phyloP scores from a whole-genome alignment of 2,888 invertebrate genomes.

The Andrena dorsata region DNA sequence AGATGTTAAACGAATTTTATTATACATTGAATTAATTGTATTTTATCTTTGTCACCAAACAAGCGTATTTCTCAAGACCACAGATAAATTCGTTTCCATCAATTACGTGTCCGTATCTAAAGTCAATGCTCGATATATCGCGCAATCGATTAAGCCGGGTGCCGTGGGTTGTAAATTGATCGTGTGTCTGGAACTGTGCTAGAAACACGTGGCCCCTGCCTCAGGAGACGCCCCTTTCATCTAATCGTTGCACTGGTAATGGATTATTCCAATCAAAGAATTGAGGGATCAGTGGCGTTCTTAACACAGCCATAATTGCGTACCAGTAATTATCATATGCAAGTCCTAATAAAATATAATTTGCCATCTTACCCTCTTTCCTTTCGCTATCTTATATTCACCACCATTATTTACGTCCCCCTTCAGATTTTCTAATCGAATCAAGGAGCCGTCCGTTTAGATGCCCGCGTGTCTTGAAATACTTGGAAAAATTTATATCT shows the following conservation, averaged over 20 bases:
- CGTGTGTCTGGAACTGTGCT: constrained; percentile 75
- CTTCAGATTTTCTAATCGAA: background rate
- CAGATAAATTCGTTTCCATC: constrained; percentile 8
- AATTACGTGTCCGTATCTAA: constrained; percentile 45
- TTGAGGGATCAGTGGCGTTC: constrained; percentile 23
- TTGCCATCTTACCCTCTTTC: background rate
- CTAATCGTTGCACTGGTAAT: constrained; percentile 72
- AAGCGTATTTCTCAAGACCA: background rate
- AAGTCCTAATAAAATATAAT: background rate
- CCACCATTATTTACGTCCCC: background rate
- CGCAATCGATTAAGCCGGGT: constrained; percentile 72
- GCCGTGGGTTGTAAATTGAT: constrained; percentile 78
- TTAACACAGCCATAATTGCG: constrained; percentile 19
- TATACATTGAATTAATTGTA: too few relatives aligned
- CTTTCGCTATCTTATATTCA: background rate
- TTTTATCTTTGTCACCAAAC: background rate
- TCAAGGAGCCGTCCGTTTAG: background rate
- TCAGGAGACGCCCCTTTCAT: constrained; percentile 82
- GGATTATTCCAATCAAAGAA: constrained; percentile 65
- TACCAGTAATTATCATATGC: background rate
- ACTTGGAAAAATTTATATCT: background rate
- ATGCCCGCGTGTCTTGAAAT: background rate
- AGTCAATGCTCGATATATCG: constrained; percentile 50
- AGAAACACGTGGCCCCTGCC: constrained; percentile 80
- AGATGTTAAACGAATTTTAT: too few relatives aligned